A percentile compares a stretch with the other conserved stretches of the same genome.
These are phyloP conservation scores for Bombus waltoni DNA, from an alignment of 1,140 invertebrate species.

Conservation along the genomic window DNA sequence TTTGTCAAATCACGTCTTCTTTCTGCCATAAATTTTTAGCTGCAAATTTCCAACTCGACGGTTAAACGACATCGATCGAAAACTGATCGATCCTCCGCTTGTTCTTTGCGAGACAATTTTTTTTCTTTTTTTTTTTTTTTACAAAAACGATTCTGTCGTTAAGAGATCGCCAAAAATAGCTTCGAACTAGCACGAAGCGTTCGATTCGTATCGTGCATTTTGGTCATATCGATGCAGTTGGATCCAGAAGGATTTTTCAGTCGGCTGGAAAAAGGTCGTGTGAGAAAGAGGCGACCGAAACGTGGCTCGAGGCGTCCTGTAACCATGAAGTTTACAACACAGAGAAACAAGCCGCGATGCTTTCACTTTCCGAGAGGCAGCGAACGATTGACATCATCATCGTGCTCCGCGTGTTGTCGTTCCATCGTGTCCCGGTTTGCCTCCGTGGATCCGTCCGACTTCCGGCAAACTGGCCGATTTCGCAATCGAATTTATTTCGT, in stretches of 20 bases:
- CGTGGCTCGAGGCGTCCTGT: conserved; percentile 25
- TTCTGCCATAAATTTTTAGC: background rate
- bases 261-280: background rate
- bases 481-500: conserved; percentile 45
- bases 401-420: background rate
- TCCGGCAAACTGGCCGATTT: conserved; percentile 41
- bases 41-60: no score
- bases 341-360: conserved; percentile 20
- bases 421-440: conserved; percentile 7
- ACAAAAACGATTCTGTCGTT: no score
- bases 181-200: background rate
- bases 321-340: conserved; percentile 45
- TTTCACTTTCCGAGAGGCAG: conserved; percentile 64
- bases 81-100: background rate
- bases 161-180: no score
- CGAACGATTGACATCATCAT: conserved; percentile 45
- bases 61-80: background rate
- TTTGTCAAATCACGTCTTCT: no score
- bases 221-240: no score
- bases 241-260: background rate
- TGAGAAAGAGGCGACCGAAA: background rate
- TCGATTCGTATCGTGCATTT: background rate
- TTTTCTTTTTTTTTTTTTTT: no score
- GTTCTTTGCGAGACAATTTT: no score
- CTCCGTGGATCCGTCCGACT: conserved; percentile 25